Evolutionary conservation across 2,888 invertebrate genomes (phyloP).

Genomic region (Macaria notata): DNA sequence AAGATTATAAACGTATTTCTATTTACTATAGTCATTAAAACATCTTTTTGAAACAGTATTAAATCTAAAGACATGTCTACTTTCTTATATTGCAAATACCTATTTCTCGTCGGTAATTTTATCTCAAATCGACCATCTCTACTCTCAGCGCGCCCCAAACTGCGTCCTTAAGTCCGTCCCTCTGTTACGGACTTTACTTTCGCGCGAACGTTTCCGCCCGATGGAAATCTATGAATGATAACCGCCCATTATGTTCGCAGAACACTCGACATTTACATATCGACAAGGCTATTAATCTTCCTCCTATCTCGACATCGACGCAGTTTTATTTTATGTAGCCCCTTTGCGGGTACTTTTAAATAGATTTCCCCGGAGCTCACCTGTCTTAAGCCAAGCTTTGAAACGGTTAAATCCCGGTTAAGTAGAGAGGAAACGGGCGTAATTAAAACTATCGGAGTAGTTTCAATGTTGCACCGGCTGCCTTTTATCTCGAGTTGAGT

Average conservation of each 20-base stretch:
- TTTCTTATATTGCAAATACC: too few species aligned
- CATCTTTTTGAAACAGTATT: too few species aligned
- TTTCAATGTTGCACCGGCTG: constrained; percentile 6
- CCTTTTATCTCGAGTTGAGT: constrained; percentile 5
- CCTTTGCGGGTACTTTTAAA: constrained; percentile 46
- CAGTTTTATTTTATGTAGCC: constrained; percentile 46
- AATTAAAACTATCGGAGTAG: constrained; percentile 38
- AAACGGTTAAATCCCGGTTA: constrained; percentile 47
- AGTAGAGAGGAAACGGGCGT: constrained; percentile 42
- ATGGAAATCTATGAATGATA: constrained; percentile 77
- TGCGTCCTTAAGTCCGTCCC: constrained; percentile 22
- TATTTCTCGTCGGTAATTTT: too few species aligned
- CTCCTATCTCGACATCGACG: constrained; percentile 47
- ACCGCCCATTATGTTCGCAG: constrained; percentile 48
- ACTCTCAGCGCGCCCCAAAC: neutral
- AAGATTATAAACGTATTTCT: too few species aligned
- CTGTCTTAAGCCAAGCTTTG: constrained; percentile 46
- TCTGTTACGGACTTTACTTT: constrained; percentile 53
- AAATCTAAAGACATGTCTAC: too few species aligned
- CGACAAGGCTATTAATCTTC: constrained; percentile 59
- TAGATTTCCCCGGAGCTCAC: constrained; percentile 50
- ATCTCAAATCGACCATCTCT: too few species aligned
- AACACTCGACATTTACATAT: constrained; percentile 50
- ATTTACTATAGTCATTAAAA: too few species aligned
- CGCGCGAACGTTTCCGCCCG: constrained; percentile 66